Conservation (phyloP, 2,888 invertebrate species). For the Eulithis prunata region DNA sequence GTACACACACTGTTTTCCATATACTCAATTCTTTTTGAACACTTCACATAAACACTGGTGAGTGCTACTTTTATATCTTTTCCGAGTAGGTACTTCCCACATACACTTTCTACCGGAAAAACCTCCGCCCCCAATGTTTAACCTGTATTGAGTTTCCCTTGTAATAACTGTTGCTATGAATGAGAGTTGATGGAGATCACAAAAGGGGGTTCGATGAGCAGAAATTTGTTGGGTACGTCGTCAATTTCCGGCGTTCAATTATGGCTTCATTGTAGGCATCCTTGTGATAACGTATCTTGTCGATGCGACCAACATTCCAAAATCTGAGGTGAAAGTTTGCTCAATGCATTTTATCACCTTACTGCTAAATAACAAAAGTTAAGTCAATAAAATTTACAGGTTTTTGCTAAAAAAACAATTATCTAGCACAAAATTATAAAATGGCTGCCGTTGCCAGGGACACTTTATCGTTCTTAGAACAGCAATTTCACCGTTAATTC, state of each 20-base stretch:
- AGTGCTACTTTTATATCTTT: background rate
- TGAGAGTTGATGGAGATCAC: conserved; percentile 37
- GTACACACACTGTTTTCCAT: too few relatives aligned
- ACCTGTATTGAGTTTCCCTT: conserved; percentile 33
- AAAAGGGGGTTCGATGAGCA: conserved; percentile 51
- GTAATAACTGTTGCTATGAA: conserved; percentile 35
- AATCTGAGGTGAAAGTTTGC: background rate
- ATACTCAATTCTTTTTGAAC: too few relatives aligned
- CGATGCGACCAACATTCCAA: background rate
- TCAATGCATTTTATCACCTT: background rate
- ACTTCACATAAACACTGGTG: background rate
- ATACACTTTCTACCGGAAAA: background rate
- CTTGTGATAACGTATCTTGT: conserved; percentile 16
- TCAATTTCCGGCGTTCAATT: conserved; percentile 57
- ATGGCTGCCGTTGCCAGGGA: too few relatives aligned
- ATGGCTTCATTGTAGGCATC: conserved; percentile 52
- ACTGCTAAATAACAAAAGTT: too few relatives aligned
- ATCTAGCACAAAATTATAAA: too few relatives aligned
- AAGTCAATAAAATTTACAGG: too few relatives aligned
- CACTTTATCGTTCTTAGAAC: background rate
- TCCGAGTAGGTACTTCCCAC: background rate
- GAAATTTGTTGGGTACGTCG: conserved; percentile 47
- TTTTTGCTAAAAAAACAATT: too few relatives aligned
- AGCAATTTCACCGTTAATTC: background rate
- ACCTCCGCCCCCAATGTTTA: conserved; percentile 21